Conservation (phyloP, 1,140 invertebrate genomes). For the Macrocentrus cingulum region DNA sequence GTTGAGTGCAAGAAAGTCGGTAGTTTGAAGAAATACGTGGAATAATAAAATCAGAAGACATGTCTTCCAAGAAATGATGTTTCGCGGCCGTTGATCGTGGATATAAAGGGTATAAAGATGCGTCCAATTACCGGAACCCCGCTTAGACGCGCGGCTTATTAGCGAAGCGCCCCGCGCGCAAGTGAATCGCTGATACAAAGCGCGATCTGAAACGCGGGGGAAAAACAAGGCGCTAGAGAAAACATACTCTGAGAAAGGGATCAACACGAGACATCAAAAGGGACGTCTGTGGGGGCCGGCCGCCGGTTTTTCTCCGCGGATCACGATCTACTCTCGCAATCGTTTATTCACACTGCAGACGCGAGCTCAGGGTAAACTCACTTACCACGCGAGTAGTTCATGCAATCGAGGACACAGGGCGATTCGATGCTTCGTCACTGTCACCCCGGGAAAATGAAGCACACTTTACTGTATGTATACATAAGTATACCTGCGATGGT, state of each 20-base stretch:
- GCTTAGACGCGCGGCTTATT: slow-evolving; percentile 38
- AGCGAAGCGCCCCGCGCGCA: slow-evolving; percentile 31
- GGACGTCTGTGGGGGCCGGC: slow-evolving; percentile 30
- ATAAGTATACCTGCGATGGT: slow-evolving; percentile 5
- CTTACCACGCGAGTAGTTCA: background rate
- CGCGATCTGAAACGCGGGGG: background rate
- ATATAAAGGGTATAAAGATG: slow-evolving; percentile 24
- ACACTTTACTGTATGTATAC: slow-evolving; percentile 15
- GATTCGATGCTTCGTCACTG: slow-evolving; percentile 26
- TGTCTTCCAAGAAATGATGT: slow-evolving; percentile 22
- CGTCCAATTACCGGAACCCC: slow-evolving; percentile 29
- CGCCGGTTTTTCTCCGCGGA: slow-evolving; percentile 43
- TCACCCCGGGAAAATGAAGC: slow-evolving; percentile 24
- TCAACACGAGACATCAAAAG: slow-evolving; percentile 20
- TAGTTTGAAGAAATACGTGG: too few relatives aligned
- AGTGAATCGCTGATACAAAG: slow-evolving; percentile 22
- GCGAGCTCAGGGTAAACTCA: too few relatives aligned
- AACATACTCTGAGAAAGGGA: slow-evolving; percentile 14
- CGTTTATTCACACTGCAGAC: slow-evolving; percentile 21
- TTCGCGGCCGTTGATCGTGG: slow-evolving; percentile 7
- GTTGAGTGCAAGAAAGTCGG: too few relatives aligned
- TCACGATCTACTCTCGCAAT: slow-evolving; percentile 39
- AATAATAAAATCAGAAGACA: background rate
- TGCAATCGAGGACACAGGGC: background rate
- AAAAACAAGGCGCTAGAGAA: background rate